Conservation (phyloP, 2,888 invertebrate species). For the Gastracanthus pulcherrimus region DNA sequence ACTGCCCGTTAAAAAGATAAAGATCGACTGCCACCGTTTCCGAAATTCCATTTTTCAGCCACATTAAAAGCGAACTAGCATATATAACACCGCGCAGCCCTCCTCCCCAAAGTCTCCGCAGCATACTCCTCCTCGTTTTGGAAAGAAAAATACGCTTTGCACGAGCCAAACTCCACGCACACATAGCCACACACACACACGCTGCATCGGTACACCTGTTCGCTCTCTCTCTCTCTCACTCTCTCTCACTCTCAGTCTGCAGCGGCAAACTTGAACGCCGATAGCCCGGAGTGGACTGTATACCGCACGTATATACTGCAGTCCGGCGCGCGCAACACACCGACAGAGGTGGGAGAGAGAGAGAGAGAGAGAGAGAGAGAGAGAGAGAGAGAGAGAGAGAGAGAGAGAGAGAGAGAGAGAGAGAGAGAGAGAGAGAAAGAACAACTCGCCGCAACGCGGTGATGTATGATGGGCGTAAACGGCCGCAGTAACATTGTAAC, state of each 20-base stretch:
- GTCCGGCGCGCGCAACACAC: neutral
- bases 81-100: too few species aligned
- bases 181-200: neutral
- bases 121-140: constrained; percentile 5
- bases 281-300: too few species aligned
- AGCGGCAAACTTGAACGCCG: too few species aligned
- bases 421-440: constrained; percentile 7
- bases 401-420: neutral
- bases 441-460: constrained; percentile 67
- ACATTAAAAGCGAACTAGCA: too few species aligned
- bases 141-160: constrained; percentile 15
- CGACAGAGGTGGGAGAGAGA: neutral
- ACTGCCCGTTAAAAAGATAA: neutral
- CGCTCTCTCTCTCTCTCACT: neutral
- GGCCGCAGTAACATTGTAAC: constrained; percentile 71
- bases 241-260: neutral
- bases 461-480: constrained; percentile 74
- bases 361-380: neutral
- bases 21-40: neutral
- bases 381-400: neutral
- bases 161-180: neutral
- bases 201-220: neutral
- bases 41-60: constrained; percentile 9
- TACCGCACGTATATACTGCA: too few species aligned
- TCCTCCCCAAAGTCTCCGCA: neutral